Evolutionary conservation across 2,113 vertebrate genomes (phyloP).

Genomic region (Sardina pilchardus): DNA sequence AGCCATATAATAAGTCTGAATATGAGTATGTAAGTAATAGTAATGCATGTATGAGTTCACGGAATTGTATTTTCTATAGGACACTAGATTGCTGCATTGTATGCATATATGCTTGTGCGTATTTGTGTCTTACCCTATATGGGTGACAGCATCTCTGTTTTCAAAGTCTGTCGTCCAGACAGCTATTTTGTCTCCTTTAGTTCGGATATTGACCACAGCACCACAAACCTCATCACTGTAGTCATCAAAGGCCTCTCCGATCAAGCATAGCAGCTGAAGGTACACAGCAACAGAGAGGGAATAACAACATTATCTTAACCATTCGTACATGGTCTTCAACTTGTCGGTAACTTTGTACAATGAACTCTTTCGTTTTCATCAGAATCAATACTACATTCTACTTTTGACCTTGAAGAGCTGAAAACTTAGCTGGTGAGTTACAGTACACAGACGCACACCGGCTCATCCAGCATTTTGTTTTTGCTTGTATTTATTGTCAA

Average conservation of each 20-base stretch:
- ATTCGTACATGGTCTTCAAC: not conserved
- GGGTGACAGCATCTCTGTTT: constrained; percentile 92
- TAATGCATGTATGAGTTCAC: not conserved
- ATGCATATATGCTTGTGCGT: not conserved
- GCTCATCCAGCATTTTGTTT: too few relatives aligned
- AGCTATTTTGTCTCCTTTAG: constrained; percentile 97
- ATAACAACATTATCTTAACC: not conserved
- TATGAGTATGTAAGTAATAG: not conserved
- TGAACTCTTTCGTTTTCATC: too few relatives aligned
- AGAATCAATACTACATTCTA: not conserved
- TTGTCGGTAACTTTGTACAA: too few relatives aligned
- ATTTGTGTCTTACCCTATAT: constrained; percentile 87
- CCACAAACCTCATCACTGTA: constrained; percentile 95
- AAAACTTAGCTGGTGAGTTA: not conserved
- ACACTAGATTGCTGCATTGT: not conserved
- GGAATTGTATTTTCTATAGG: not conserved
- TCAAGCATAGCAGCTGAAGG: constrained; percentile 92
- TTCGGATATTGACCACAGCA: constrained; percentile 96
- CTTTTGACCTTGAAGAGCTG: not conserved
- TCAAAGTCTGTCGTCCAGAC: constrained; percentile 97
- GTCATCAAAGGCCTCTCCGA: constrained; percentile 97
- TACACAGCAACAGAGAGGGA: constrained; percentile 32
- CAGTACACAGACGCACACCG: not conserved
- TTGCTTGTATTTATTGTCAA: too few relatives aligned
- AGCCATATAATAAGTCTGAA: not conserved